These are phyloP conservation scores for Drosophila infuscata DNA, from an alignment of 2,888 invertebrate species.

Conservation along the genomic window DNA sequence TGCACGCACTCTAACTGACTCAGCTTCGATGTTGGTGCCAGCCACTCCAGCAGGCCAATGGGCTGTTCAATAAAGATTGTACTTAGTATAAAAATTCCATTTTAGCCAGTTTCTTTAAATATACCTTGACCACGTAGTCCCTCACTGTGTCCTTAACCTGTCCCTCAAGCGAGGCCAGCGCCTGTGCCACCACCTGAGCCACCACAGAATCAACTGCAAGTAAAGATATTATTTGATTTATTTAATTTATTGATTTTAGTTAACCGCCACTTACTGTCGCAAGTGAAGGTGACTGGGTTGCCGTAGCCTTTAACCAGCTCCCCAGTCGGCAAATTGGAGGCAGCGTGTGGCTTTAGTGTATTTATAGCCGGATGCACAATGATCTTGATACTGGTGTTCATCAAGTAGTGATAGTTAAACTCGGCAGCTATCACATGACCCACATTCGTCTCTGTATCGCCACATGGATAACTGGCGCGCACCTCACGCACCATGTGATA, in stretches of 20 bases:
- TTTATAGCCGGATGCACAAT: constrained; percentile 89
- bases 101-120: neutral
- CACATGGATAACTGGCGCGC: constrained; percentile 90
- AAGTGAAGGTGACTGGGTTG: constrained; percentile 94
- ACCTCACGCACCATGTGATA: constrained; percentile 93
- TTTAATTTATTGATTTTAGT: neutral
- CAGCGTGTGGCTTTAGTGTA: constrained; percentile 85
- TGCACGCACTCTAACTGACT: constrained; percentile 97
- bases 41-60: constrained; percentile 94
- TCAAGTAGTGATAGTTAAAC: constrained; percentile 92
- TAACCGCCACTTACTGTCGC: constrained; percentile 89
- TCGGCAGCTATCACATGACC: constrained; percentile 96
- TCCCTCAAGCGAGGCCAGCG: constrained; percentile 92
- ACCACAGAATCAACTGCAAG: constrained; percentile 93
- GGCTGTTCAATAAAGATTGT: constrained; percentile 72
- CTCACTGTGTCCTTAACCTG: constrained; percentile 88
- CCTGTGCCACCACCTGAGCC: constrained; percentile 93
- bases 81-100: neutral
- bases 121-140: constrained; percentile 88
- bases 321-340: constrained; percentile 80
- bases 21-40: constrained; percentile 92
- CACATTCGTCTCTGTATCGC: constrained; percentile 92
- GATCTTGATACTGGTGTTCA: constrained; percentile 94
- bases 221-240: neutral
- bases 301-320: constrained; percentile 84